phyloP scores from a whole-genome alignment of 1,140 invertebrate species.

The Zophobas morio region DNA sequence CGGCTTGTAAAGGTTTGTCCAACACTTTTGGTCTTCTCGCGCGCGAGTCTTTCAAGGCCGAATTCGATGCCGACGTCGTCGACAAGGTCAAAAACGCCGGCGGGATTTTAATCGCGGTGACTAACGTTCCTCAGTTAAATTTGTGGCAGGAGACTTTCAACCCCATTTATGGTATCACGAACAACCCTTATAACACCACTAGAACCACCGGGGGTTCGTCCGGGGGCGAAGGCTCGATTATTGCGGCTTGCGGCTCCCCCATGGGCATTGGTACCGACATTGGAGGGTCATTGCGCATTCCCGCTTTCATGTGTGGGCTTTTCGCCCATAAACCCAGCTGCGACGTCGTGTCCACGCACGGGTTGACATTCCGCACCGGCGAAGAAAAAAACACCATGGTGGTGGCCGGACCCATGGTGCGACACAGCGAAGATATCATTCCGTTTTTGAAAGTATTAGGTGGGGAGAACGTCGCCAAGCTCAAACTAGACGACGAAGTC shows the following conservation, averaged over 20 bases:
- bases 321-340: constrained; percentile 91
- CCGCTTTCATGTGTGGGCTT: constrained; percentile 94
- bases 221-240: constrained; percentile 83
- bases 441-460: constrained; percentile 79
- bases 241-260: constrained; percentile 84
- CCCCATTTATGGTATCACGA: constrained; percentile 91
- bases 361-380: constrained; percentile 74
- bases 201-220: constrained; percentile 89
- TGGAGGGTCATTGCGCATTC: constrained; percentile 95
- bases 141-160: constrained; percentile 92
- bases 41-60: constrained; percentile 72
- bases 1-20: constrained; percentile 73
- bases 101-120: constrained; percentile 89
- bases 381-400: constrained; percentile 76
- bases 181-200: constrained; percentile 92
- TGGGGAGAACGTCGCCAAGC: constrained; percentile 68
- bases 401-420: constrained; percentile 84
- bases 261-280: constrained; percentile 93
- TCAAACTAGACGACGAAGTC: constrained; percentile 71
- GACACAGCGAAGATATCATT: constrained; percentile 81
- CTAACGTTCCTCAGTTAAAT: constrained; percentile 93
- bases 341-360: constrained; percentile 63
- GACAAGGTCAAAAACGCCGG: constrained; percentile 83
- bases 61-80: constrained; percentile 85
- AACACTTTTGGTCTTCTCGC: constrained; percentile 78